Percentiles rank a stretch among this genome's conserved stretches.
phyloP scores from a whole-genome alignment of 2,797 vertebrate genomes.

The Pelobates cultripes region DNA sequence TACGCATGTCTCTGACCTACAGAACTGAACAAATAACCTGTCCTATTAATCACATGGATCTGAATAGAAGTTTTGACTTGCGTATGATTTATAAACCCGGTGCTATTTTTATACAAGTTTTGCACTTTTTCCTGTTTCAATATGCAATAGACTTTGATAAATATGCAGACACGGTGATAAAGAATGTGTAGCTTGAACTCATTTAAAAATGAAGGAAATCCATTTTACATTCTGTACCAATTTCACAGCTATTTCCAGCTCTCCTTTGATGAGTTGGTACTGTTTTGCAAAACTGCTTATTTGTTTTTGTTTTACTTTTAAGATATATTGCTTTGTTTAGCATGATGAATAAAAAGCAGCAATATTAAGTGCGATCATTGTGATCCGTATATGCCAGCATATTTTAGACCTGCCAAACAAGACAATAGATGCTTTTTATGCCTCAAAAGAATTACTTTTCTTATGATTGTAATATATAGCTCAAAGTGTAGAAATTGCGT shows the following conservation, averaged over 20 bases:
- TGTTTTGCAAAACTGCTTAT: constrained; percentile 18
- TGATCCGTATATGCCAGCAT: constrained; percentile 10
- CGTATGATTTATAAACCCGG: not conserved
- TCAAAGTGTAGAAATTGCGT: too few species aligned
- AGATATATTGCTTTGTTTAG: constrained; percentile 37
- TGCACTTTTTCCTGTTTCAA: not conserved
- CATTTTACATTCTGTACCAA: not conserved
- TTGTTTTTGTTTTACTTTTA: constrained; percentile 17
- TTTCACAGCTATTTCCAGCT: constrained; percentile 1
- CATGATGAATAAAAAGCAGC: constrained; percentile 13
- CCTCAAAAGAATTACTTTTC: constrained; percentile 18
- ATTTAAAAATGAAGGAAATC: constrained; percentile 29
- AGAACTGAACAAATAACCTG: too few species aligned
- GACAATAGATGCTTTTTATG: constrained; percentile 21
- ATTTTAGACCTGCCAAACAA: constrained; percentile 10
- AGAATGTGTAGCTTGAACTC: not conserved
- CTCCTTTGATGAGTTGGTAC: constrained; percentile 18
- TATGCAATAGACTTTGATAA: constrained; percentile 13
- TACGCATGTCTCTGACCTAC: not conserved
- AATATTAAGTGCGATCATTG: constrained; percentile 25
- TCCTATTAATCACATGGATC: not conserved
- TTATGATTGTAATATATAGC: constrained; percentile 2
- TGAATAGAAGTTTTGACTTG: not conserved
- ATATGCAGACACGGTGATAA: constrained; percentile 3
- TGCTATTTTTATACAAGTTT: not conserved